Evolutionary conservation across 2,797 vertebrate species (phyloP).

Genomic region (Sebastes elongatus): DNA sequence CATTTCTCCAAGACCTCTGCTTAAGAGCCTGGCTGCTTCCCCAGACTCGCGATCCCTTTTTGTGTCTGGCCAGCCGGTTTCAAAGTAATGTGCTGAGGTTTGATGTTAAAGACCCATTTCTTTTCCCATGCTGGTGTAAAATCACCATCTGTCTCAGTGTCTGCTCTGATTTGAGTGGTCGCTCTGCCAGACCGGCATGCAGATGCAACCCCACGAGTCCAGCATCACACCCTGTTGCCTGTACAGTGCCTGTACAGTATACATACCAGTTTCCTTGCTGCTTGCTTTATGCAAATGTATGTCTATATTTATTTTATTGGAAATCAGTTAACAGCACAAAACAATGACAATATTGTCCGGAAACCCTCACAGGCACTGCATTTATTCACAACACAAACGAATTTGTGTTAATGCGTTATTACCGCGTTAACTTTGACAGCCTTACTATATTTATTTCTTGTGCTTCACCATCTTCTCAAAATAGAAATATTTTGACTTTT

Average conservation of each 20-base stretch:
- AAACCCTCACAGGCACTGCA: too few relatives aligned
- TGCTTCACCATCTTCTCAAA: neutral
- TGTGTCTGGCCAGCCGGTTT: constrained; percentile 66
- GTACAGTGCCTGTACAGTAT: neutral
- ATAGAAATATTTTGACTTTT: neutral
- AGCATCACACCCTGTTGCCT: neutral
- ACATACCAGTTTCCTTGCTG: neutral
- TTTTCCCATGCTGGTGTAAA: constrained; percentile 59
- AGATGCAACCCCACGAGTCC: constrained; percentile 14
- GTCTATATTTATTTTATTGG: too few relatives aligned
- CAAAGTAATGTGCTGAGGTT: constrained; percentile 69
- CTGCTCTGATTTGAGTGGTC: constrained; percentile 50
- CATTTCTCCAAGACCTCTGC: constrained; percentile 30
- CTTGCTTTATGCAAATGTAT: too few relatives aligned
- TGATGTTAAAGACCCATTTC: constrained; percentile 69
- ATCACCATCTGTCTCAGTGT: constrained; percentile 69
- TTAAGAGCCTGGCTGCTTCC: constrained; percentile 45
- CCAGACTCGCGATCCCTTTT: constrained; percentile 47
- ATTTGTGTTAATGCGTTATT: too few relatives aligned
- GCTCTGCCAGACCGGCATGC: constrained; percentile 22
- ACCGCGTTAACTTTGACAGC: too few relatives aligned
- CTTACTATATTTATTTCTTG: neutral
- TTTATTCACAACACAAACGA: too few relatives aligned
- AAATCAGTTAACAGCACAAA: too few relatives aligned
- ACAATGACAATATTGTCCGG: too few relatives aligned